Evolutionary conservation across 2,797 vertebrate genomes (phyloP), one percentile per base, ranked within the genome.

Genomic region (Epinephelus awoara): DNA sequence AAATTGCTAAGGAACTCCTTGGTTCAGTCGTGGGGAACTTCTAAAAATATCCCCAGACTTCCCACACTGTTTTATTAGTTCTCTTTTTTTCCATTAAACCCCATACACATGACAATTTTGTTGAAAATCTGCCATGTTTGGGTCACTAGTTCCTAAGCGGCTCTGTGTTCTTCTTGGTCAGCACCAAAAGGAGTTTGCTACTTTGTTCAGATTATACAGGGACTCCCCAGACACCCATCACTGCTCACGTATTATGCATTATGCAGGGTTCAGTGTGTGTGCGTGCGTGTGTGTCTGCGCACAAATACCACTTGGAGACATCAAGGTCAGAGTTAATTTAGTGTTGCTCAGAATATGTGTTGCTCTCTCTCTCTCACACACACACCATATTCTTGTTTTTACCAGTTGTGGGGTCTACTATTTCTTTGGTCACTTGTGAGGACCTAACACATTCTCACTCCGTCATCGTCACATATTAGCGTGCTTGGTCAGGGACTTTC

Each of bases 291-390:
- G 64, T 44, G 67, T 66, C 34, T 47, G 14, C 42, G 19, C 34
- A 34, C 34, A 61, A 76, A 64, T 55, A 27, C 13, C 71, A 49
- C 44, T 77, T 62, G 21, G 42, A 82, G 71, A 85, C 57, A 75
- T 81, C 75, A 87, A 88, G 79, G 82, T 85, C 80, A 82, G 64
- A 83, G 42, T 80, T 78, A 79, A 86, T 82, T 83, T 73, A 71
- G 44, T 34, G 12, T 40, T 66, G 44, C 62, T 50, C 19, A 67
- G 10, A 59, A 56, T 34, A 34, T 34, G 7, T 34, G 34, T 34
- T 34, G 34, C 34, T 34, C 34, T 34, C 34, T 8, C 34, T 34
- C 34, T 2, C 29, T 19, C 55, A 55, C 42, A 49, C 66, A 59
- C 29, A 55, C 40, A 27, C 18, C 12, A 63, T 15, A 64, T 62